Base-by-base conservation (phyloP, 2,113 vertebrate species). In the Solenodon paradoxus region DNA sequence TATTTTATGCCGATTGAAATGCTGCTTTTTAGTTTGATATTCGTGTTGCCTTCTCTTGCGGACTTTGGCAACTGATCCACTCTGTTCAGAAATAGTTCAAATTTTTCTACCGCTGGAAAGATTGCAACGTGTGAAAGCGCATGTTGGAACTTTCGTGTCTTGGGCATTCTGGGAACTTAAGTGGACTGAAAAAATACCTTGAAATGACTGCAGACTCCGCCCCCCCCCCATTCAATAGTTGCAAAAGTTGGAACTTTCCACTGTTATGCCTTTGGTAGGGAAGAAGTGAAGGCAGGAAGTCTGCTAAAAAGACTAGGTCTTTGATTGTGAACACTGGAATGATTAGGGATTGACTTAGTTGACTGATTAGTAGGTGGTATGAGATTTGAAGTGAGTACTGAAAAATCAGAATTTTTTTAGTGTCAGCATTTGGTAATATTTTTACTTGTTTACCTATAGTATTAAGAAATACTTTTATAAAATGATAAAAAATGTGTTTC, bases 221-320 rank as follows among this genome's bases (percentile, higher is more conserved):
- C 4, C 51, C 26, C 17, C 26, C 22, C 24, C 69, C 40, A 20
- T 92, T 95, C 71, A 95, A 49, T 69, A 64, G 66, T 92, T 92
- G 79, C 2, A 74, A 53, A 97, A 91, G 63, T 88, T 96, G 68
- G 57, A 95, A 95, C 42, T 94, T 94, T 92, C 59, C 75, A 53
- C 38, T 79, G 3, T 78, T 64, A 8, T 42, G 57, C 16, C 10
- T 78, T 63, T 82, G 74, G 64, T 82, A 82, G 40, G 51, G 24
- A 35, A 49, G 91, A 89, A 55, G 71, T 61, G 42, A 82, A 72
- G 0, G 28, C 74, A 69, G 69, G 40, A 79, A n/a, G 95, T 88
- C 16, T 90, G 1, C 16, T 63, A 22, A 85, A 86, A 90, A 45
- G 9, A 53, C 42, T 86, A 7, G 17, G 85, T 88, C 20, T 87